Evolutionary conservation across 2,113 vertebrate species (phyloP), one percentile per base, ranked within the genome.

Genomic region (Polypterus senegalus): DNA sequence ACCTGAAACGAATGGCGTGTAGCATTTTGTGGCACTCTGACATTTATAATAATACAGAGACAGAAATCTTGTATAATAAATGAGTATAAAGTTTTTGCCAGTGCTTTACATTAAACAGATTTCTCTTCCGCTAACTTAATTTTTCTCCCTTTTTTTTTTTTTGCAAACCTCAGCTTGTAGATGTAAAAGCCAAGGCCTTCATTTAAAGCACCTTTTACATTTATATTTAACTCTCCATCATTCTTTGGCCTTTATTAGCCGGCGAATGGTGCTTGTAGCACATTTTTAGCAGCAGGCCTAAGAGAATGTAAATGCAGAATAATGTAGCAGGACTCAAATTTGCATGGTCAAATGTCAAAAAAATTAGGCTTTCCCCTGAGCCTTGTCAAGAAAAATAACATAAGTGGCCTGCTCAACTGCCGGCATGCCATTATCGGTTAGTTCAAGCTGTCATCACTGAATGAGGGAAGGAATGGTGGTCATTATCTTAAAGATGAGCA

Each of bases 271-370:
- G 82, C 85, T 86, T 85, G 85, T 88, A 85, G 76, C 85, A 83
- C 83, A 83, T 86, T 89, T 88, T 87, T 85, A 91, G 89, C 84
- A 86, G 84, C 78, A 82, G 79, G 83, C 78, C 79, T 82, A 88
- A 87, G 85, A 88, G 87, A 87, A 90, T 91, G 91, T 93, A 97
- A 95, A 97, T 92, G 92, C 89, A 92, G 91, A 94, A 97, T 96
- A 94, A 96, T 97, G 90, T 93, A 97, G 90, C 88, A 88, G 86
- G 86, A 89, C 85, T 87, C 89, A 90, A 90, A 98, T 97, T 97
- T 97, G 92, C 93, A 97, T 97, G 95, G 94, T 97, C 95, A 97
- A 97, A 94, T 96, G 95, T 98, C 93, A 94, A 91, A 97, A 97
- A 98, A 97, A 97, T 96, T 92, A 96, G 91, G 87, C 88, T 87